Conservation (phyloP, 2,888 invertebrate genomes). For the Hyalella azteca region DNA sequence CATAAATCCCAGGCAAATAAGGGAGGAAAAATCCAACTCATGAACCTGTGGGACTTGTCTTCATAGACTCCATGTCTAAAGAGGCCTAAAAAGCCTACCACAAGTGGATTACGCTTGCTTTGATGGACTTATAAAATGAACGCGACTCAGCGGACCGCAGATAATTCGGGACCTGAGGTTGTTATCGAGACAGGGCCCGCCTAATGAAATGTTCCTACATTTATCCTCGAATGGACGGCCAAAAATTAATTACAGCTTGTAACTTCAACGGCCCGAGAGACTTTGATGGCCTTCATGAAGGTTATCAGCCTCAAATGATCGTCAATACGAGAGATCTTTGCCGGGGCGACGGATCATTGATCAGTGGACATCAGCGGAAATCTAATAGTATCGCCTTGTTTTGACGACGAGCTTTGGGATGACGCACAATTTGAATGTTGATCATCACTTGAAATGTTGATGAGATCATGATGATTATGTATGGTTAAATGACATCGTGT, state of each 20-base stretch:
- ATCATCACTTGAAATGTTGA: too few species aligned
- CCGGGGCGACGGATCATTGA: too few species aligned
- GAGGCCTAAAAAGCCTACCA: not conserved
- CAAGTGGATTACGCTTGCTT: conserved; percentile 28
- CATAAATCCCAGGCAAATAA: too few species aligned
- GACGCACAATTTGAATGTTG: too few species aligned
- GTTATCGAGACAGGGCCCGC: conserved; percentile 12
- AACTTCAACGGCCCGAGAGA: not conserved
- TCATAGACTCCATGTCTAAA: not conserved
- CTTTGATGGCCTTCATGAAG: not conserved
- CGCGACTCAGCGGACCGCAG: not conserved
- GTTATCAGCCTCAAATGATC: not conserved
- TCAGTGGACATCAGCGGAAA: too few species aligned
- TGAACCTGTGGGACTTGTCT: not conserved
- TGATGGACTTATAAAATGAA: conserved; percentile 30
- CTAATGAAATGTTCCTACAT: conserved; percentile 11
- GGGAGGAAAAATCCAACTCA: not conserved
- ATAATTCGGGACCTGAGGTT: conserved; percentile 24
- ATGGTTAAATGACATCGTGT: too few species aligned
- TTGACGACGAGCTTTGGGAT: too few species aligned
- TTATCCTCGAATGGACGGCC: conserved; percentile 10
- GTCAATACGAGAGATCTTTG: not conserved
- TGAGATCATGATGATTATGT: too few species aligned
- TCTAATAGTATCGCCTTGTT: too few species aligned
- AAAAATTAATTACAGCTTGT: conserved; percentile 16